Conservation (phyloP, 1,140 invertebrate genomes). For the Bombus pascuorum region DNA sequence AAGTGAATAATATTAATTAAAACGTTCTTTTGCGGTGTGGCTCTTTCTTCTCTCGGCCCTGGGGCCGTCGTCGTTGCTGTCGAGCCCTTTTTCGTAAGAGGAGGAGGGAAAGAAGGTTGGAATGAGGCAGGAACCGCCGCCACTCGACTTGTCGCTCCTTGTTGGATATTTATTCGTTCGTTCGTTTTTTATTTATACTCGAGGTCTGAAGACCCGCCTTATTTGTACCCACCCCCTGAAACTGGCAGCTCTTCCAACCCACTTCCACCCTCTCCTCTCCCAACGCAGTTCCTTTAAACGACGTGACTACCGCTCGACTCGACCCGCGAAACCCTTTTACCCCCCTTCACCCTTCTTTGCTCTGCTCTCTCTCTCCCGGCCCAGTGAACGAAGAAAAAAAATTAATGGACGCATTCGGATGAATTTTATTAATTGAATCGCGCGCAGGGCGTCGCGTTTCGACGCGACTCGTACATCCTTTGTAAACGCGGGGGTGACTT, state of each 20-base stretch:
- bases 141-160: conserved; percentile 79
- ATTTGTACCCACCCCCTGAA: conserved; percentile 71
- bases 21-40: conserved; percentile 75
- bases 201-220: conserved; percentile 77
- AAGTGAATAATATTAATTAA: conserved; percentile 82
- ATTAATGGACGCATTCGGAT: conserved; percentile 79
- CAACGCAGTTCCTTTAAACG: conserved; percentile 74
- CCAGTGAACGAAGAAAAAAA: conserved; percentile 65
- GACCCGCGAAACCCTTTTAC: conserved; percentile 71
- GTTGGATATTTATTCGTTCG: conserved; percentile 81
- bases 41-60: conserved; percentile 63
- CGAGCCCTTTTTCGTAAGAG: conserved; percentile 26
- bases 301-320: conserved; percentile 65
- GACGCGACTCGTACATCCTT: conserved; percentile 60
- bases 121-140: conserved; percentile 52
- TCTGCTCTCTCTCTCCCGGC: neutral
- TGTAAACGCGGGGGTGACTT: conserved; percentile 65
- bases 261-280: conserved; percentile 23
- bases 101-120: conserved; percentile 2
- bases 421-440: conserved; percentile 81
- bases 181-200: conserved; percentile 81
- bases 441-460: conserved; percentile 62
- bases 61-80: conserved; percentile 14
- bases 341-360: conserved; percentile 17
- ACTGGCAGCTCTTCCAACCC: conserved; percentile 24